Base-by-base conservation (phyloP, 2,113 vertebrate species). In the Circaetus gallicus region DNA sequence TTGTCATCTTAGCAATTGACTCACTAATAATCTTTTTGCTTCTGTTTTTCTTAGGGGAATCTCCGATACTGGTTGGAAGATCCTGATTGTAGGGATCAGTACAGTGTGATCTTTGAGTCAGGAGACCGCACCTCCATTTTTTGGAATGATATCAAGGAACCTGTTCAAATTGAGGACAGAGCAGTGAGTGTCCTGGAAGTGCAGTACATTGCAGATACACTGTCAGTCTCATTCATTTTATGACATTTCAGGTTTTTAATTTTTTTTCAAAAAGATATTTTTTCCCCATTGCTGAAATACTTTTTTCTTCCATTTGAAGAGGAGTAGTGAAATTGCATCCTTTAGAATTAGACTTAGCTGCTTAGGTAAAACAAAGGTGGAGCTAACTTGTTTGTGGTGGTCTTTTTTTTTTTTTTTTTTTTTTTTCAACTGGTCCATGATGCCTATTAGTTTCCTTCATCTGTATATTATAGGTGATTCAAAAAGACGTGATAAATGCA, bases 101-200 rank as follows among this genome's bases (percentile, higher is more conserved):
- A 99, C 97, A 99, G 99, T 28, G 99, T 99, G 63, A 99, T 99
- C 92, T 99, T 99, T n/a, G 99, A 99, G 97, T 99, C 99, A 6
- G 99, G 99, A 78, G 99, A 99, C 89, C 98, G 99, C 61, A 99
- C 99, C 0, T 99, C 98, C 90, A 99, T 99, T 91, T 99, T 99
- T 90, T 97, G 99, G 95, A 99, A 99, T 38, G 99, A 99, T 13
- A 98, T 98, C 43, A 99, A 99, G 91, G 99, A 99, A 26, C 98
- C 99, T 7, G 98, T 99, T 74, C 97, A 98, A 58, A 98, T 98
- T 42, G 99, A 99, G 83, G 99, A 99, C 93, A 98, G 99, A 98
- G 98, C 99, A 56, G 99, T 99, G 81, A 97, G 99, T 98, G 69
- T 47, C 76, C 32, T 94, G 47, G 65, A 56, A 93, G 67, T 90